Base-by-base conservation (phyloP, 2,888 invertebrate species). In the Harpagoxenus sublaevis region DNA sequence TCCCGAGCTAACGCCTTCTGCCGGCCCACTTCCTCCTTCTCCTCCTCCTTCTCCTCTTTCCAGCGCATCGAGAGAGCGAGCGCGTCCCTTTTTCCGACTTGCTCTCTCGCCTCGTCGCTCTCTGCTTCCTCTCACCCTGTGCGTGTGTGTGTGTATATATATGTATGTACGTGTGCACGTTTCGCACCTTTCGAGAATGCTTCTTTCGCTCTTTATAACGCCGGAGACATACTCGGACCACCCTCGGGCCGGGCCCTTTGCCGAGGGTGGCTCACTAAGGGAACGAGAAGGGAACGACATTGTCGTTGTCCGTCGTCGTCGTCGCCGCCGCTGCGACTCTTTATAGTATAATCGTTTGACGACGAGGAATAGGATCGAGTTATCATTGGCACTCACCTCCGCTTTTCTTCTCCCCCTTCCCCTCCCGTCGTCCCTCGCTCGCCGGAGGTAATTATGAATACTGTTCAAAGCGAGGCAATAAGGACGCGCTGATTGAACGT, bases 1-100 rank as follows among this genome's bases (percentile, higher is more conserved):
- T 91, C 90, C 89, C 91, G 88, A 91, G 89, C 89, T 89, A 89
- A 90, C 90, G 88, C 91, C 89, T 92, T 90, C 91, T 91, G 89
- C 89, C 91, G 89, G 88, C 86, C 88, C 88, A 87, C 86, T 86
- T 74, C 85, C 86, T 84, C 83, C 87, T 88, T 74, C 90, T 81
- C 23, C 39, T 55, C 87, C 85, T 48, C 83, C 90, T 81, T 28
- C 39, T 57, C 87, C 85, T 48, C 83, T 66, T 66, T 48, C 55
- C 84, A 82, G 78, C 60, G 86, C 73, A 75, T 78, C 79, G 71
- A 60, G 71, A 79, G 79, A 66, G 39, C 42, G 74, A 65, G 23
- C 48, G 75, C 71, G 57, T 79, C 70, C 57, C 78, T 79, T 70
- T 71, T 42, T 35, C 57, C 83, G 28, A 71, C 57, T 51, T 70